phyloP scores from a whole-genome alignment of 92 coral and sea anemone species.

The Epizoanthus rinbou region DNA sequence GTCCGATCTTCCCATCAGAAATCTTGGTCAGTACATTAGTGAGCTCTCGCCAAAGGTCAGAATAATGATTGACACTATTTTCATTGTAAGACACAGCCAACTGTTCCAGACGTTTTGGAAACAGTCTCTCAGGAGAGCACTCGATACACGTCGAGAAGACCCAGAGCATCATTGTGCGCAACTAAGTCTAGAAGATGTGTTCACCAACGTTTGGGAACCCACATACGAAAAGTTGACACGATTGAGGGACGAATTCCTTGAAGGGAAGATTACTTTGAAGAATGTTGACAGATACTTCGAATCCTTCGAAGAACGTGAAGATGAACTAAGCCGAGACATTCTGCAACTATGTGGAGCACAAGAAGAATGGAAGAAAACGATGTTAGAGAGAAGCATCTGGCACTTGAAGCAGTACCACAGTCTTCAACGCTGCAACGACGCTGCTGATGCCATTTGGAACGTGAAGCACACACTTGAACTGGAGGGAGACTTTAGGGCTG shows the following conservation, averaged over 20 bases:
- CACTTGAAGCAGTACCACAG: constrained; percentile 6
- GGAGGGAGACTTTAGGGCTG: constrained; percentile 9
- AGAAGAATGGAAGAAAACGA: background rate
- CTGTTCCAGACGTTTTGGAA: constrained; percentile 9
- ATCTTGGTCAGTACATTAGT: constrained; percentile 2
- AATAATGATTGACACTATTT: constrained; percentile 1
- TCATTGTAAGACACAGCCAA: constrained; percentile 19
- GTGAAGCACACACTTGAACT: constrained; percentile 18
- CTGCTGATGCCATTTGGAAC: constrained; percentile 11
- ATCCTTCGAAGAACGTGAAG: background rate
- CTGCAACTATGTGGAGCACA: constrained; percentile 8
- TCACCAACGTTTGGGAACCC: constrained; percentile 3
- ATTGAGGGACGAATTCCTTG: constrained; percentile 10
- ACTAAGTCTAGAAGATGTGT: constrained; percentile 13
- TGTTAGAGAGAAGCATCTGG: background rate
- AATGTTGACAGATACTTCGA: constrained; percentile 7
- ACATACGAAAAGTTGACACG: constrained; percentile 1
- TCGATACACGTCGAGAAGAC: constrained; percentile 6
- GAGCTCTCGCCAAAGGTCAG: background rate
- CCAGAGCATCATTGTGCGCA: background rate
- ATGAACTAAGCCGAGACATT: background rate
- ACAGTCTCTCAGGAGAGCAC: background rate
- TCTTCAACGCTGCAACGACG: constrained; percentile 16
- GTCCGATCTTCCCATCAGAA: background rate
- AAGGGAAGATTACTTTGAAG: background rate